These are phyloP conservation scores for Idaea aversata DNA, from an alignment of 2,888 invertebrate species.

Conservation along the genomic window DNA sequence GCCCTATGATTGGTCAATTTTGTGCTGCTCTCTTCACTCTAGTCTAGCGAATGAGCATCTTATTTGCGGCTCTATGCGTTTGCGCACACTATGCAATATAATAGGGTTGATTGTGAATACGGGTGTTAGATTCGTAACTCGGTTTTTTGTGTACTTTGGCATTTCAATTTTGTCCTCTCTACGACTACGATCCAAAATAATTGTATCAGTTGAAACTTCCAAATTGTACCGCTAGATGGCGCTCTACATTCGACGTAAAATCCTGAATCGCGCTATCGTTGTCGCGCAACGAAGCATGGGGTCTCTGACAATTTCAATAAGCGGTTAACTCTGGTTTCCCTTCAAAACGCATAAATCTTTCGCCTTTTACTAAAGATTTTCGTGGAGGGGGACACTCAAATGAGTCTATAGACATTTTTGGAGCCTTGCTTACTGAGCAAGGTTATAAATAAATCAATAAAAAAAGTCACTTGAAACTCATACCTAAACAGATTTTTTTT, in stretches of 20 bases:
- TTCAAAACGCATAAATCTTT: slow-evolving; percentile 87
- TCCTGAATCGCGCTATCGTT: background rate
- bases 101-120: background rate
- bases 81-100: too few species aligned
- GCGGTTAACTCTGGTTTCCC: slow-evolving; percentile 80
- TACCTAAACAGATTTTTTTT: too few species aligned
- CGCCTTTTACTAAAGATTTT: slow-evolving; percentile 91
- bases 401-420: slow-evolving; percentile 73
- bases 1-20: too few species aligned
- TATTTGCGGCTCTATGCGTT: too few species aligned
- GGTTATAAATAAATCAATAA: background rate
- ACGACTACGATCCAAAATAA: background rate
- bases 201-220: background rate
- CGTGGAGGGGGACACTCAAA: slow-evolving; percentile 87
- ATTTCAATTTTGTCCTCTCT: too few species aligned
- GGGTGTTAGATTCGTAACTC: too few species aligned
- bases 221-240: background rate
- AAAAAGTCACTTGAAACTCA: too few species aligned
- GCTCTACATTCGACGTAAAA: background rate
- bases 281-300: background rate
- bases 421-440: background rate
- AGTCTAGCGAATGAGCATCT: too few species aligned
- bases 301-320: background rate
- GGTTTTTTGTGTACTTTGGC: too few species aligned
- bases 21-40: too few species aligned